Evolutionary conservation across 2,888 invertebrate genomes (phyloP).

Genomic region (Phasia obesa): DNA sequence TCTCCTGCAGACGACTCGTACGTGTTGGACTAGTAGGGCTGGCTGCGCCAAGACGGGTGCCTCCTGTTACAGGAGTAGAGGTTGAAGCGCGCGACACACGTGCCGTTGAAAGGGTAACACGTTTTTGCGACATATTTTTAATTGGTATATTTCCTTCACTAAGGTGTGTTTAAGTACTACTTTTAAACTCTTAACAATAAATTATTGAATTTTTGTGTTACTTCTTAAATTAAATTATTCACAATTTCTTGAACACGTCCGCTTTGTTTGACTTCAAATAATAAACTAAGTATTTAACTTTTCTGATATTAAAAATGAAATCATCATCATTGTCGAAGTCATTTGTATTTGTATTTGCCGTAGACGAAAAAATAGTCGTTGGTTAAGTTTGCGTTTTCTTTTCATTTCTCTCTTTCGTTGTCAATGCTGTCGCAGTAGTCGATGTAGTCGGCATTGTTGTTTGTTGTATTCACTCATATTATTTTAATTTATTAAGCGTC

Average conservation of each 20-base stretch:
- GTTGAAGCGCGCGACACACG: slow-evolving; percentile 80
- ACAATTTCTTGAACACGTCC: slow-evolving; percentile 73
- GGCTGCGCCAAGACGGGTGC: slow-evolving; percentile 75
- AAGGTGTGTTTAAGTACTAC: slow-evolving; percentile 44
- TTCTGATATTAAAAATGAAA: slow-evolving; percentile 75
- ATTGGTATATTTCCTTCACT: slow-evolving; percentile 14
- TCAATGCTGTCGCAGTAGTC: background rate
- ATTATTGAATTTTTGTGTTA: slow-evolving; percentile 26
- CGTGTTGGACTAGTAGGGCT: slow-evolving; percentile 94
- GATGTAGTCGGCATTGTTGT: background rate
- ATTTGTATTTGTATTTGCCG: slow-evolving; percentile 71
- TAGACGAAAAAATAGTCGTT: slow-evolving; percentile 51
- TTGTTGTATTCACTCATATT: slow-evolving; percentile 29
- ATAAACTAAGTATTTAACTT: slow-evolving; percentile 76
- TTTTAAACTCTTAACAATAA: slow-evolving; percentile 27
- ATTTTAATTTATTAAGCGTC: slow-evolving; percentile 43
- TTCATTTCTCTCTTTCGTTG: slow-evolving; percentile 49
- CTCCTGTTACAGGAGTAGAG: slow-evolving; percentile 78
- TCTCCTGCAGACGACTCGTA: slow-evolving; percentile 95
- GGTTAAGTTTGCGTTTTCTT: slow-evolving; percentile 50
- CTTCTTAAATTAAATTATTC: slow-evolving; percentile 18
- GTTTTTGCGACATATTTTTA: slow-evolving; percentile 79
- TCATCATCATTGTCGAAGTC: slow-evolving; percentile 75
- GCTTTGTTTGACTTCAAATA: slow-evolving; percentile 75
- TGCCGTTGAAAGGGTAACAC: slow-evolving; percentile 77